Evolutionary conservation across 2,888 invertebrate species (phyloP).

Genomic region (Brachypterus glaber): DNA sequence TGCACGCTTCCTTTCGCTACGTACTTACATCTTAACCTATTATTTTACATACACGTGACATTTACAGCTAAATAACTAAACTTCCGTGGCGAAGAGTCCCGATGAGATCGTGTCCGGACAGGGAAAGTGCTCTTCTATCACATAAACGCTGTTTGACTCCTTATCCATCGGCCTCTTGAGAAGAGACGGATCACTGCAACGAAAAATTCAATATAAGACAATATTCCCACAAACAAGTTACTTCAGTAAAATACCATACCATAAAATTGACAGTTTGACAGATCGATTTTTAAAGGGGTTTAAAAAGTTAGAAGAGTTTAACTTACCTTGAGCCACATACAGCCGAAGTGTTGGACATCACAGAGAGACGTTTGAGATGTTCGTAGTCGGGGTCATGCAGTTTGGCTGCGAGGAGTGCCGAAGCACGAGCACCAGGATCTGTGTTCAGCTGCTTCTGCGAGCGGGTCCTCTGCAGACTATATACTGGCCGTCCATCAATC

Average conservation of each 20-base stretch:
- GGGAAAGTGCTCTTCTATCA: constrained; percentile 66
- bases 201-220: constrained; percentile 23
- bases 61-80: constrained; percentile 42
- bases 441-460: constrained; percentile 79
- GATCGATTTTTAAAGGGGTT: no score
- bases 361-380: constrained; percentile 41
- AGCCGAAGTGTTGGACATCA: constrained; percentile 39
- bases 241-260: no score
- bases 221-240: constrained; percentile 1
- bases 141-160: constrained; percentile 54
- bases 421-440: constrained; percentile 53
- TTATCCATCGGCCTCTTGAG: constrained; percentile 58
- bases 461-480: constrained; percentile 60
- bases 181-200: constrained; percentile 58
- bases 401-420: constrained; percentile 38
- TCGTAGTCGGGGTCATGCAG: constrained; percentile 47
- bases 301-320: constrained; percentile 2
- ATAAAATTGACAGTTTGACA: no score
- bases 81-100: constrained; percentile 65
- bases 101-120: constrained; percentile 47
- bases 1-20: constrained; percentile 9
- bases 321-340: constrained; percentile 38
- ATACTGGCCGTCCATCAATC: constrained; percentile 41
- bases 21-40: constrained; percentile 10
- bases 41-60: constrained; percentile 17